phyloP scores from a whole-genome alignment of 2,113 vertebrate species.

The Himantopus leucocephalus region DNA sequence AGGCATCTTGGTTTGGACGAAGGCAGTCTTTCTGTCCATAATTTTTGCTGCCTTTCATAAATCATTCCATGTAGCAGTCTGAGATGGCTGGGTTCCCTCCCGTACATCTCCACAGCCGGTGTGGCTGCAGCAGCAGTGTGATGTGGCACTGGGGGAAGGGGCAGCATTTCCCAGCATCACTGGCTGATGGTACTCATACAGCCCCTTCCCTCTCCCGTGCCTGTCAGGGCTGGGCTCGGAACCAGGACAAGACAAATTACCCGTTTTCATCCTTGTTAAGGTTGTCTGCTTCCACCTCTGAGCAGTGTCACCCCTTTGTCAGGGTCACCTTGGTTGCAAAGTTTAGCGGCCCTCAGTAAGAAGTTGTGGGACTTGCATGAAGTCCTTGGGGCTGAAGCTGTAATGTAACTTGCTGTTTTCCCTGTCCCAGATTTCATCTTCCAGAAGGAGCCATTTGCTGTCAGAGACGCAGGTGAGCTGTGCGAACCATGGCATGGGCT shows the following conservation, averaged over 20 bases:
- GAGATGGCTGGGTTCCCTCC: not conserved
- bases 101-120: fast-evolving
- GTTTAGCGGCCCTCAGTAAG: not conserved
- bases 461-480: conserved; percentile 16
- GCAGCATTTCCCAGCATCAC: not conserved
- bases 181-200: not conserved
- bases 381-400: not conserved
- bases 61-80: not conserved
- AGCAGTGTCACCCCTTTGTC: not conserved
- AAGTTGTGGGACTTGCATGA: not conserved
- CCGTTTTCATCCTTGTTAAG: not conserved
- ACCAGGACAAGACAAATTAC: not conserved
- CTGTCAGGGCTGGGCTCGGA: not conserved
- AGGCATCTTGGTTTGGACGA: not conserved
- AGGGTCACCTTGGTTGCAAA: not conserved
- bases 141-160: not conserved
- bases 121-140: not conserved
- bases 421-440: conserved; percentile 27
- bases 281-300: not conserved
- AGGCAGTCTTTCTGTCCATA: not conserved
- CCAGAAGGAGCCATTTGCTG: conserved; percentile 42
- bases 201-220: not conserved
- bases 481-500: fast-evolving
- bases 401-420: not conserved
- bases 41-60: not conserved